Conservation (phyloP, 2,888 invertebrate species). For the Autographa pulchrina region DNA sequence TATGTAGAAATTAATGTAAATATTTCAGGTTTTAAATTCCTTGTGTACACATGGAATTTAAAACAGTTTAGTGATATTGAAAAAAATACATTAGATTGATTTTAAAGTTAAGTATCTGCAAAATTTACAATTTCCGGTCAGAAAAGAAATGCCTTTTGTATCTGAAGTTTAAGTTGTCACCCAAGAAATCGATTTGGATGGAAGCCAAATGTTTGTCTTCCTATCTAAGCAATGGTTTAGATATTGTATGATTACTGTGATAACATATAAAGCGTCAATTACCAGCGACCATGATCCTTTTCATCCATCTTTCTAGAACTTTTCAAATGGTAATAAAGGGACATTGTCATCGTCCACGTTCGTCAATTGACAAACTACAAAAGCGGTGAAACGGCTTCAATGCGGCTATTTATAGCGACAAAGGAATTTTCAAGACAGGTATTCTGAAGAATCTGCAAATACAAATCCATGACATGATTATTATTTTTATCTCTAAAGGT, state of each 20-base stretch:
- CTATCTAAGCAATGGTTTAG: constrained; percentile 41
- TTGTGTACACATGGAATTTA: no score
- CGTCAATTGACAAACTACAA: background rate
- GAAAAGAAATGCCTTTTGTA: constrained; percentile 31
- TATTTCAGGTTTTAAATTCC: no score
- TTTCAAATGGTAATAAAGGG: background rate
- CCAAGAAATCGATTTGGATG: constrained; percentile 52
- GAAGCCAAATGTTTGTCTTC: constrained; percentile 43
- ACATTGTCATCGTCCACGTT: background rate
- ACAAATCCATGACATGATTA: background rate
- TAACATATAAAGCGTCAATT: background rate
- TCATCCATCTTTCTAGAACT: background rate
- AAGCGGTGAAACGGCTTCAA: background rate
- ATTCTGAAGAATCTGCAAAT: background rate
- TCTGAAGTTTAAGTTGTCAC: constrained; percentile 41
- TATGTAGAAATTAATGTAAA: no score
- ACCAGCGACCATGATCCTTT: background rate
- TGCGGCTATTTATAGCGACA: constrained; percentile 1
- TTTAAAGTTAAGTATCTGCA: no score
- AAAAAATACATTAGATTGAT: no score
- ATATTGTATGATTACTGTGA: constrained; percentile 15
- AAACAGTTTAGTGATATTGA: no score
- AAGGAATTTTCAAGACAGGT: background rate
- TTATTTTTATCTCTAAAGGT: background rate
- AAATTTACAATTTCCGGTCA: constrained; percentile 24